These are phyloP conservation scores for Sterrhoptilus dennistouni DNA, from an alignment of 2,113 vertebrate genomes.

Conservation along the genomic window DNA sequence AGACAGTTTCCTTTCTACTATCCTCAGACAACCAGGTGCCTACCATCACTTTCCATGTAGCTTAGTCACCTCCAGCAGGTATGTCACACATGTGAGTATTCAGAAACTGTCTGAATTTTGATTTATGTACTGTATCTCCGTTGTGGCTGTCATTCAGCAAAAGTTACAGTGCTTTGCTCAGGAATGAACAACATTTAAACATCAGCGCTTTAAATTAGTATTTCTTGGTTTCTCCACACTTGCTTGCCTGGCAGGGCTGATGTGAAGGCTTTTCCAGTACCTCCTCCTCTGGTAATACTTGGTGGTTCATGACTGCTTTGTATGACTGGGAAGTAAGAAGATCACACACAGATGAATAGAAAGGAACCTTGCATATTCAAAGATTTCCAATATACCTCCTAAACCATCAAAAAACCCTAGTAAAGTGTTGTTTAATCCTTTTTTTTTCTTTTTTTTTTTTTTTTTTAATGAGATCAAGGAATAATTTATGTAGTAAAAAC, in stretches of 20 bases:
- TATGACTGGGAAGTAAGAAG: not conserved
- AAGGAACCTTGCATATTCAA: not conserved
- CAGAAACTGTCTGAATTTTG: not conserved
- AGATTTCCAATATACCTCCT: not conserved
- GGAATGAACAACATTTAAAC: accelerated
- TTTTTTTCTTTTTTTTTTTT: not conserved
- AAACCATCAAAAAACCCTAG: accelerated
- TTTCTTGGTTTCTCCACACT: not conserved
- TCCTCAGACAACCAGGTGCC: not conserved
- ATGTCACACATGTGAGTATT: accelerated
- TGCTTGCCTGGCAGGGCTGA: not conserved
- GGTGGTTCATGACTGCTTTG: not conserved
- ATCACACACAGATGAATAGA: accelerated
- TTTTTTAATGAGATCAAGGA: not conserved
- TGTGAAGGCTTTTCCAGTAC: not conserved
- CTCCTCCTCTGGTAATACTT: not conserved
- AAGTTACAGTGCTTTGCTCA: not conserved
- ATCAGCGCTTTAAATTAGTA: not conserved
- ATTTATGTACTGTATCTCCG: not conserved
- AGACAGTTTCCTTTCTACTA: not conserved
- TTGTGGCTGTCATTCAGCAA: not conserved
- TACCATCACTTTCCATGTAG: accelerated
- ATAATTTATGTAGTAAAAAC: not conserved
- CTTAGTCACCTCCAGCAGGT: not conserved
- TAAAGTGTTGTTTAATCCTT: accelerated